These are phyloP conservation scores for Clavelina lepadiformis DNA, from an alignment of 23 tunicate species.

Conservation along the genomic window DNA sequence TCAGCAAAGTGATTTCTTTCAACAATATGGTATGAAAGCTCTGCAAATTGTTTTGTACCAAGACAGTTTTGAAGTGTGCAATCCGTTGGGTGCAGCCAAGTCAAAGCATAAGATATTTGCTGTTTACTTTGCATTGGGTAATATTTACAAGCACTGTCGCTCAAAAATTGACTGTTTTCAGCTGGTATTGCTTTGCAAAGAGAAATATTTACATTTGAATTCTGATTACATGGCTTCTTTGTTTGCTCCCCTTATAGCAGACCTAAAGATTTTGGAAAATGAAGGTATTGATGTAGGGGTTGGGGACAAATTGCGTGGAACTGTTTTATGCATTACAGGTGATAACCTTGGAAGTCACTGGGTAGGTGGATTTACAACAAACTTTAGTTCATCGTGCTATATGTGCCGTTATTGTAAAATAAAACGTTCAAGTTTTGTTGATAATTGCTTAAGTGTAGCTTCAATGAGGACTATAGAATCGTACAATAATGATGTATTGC, in stretches of 20 bases:
- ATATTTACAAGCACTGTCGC: slow-evolving; percentile 4
- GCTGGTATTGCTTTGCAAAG: slow-evolving; percentile 27
- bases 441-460: neutral
- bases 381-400: slow-evolving; percentile 14
- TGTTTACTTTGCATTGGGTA: slow-evolving; percentile 17
- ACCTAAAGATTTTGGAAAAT: slow-evolving; percentile 10
- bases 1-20: neutral
- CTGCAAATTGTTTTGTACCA: slow-evolving; percentile 16
- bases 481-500: slow-evolving; percentile 2
- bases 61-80: slow-evolving; percentile 15
- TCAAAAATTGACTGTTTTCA: slow-evolving; percentile 20
- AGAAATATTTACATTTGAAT: slow-evolving; percentile 1
- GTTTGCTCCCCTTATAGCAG: slow-evolving; percentile 8
- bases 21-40: neutral
- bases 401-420: slow-evolving; percentile 34
- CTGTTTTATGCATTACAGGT: slow-evolving; percentile 10
- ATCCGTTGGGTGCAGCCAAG: slow-evolving; percentile 23
- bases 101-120: slow-evolving; percentile 20
- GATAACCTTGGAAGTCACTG: slow-evolving; percentile 28
- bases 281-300: slow-evolving; percentile 20
- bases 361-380: slow-evolving; percentile 40
- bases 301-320: slow-evolving; percentile 2
- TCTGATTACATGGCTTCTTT: neutral
- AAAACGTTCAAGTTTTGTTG: slow-evolving; percentile 2
- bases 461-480: neutral